Base-by-base conservation (phyloP, 2,113 vertebrate genomes). In the Uria aalge region DNA sequence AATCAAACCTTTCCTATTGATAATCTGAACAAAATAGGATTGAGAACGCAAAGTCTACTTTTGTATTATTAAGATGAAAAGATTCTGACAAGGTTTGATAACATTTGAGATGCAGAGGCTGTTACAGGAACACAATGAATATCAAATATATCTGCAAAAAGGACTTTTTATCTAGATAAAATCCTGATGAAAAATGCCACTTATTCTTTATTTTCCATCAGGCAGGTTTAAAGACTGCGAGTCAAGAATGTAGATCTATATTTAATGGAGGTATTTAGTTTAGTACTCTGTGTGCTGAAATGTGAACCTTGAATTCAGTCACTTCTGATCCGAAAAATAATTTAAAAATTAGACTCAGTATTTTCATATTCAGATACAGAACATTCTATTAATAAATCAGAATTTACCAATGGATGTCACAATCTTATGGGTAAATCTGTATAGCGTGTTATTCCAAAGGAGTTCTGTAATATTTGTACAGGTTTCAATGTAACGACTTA, bases 71-170 rank as follows among this genome's bases (percentile, higher is more conserved):
- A 83, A 95, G 95, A 96, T 96, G 81, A 96, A 97, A 95, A 96
- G 93, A 90, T 97, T 97, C 91, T 97, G 93, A 55, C 59, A 48
- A 40, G 64, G 47, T 96, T 92, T 96, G 97, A 97, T 98, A 96
- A 96, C 89, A 69, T 91, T 95, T 74, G 38, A 92, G 85, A 94
- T 96, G 71, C 81, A 79, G 91, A 79, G 62, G 41, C 53, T 94
- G 90, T 96, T 94, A 92, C 24, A 63, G 80, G 60, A 94, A 87
- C 23, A 40, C 86, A 94, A 97, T 80, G 84, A 92, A 90, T 94
- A 96, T 94, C 88, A 94, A 95, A 94, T 80, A 30, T 72, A 94
- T 96, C 91, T 94, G 64, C 50, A 72, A 71, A 94, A 89, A 62
- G 16, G 40, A 60, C 29, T 57, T 92, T 75, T 94, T 90, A 93